Base-by-base conservation (phyloP, 2,797 vertebrate genomes). In the Pelochelys cantorii region DNA sequence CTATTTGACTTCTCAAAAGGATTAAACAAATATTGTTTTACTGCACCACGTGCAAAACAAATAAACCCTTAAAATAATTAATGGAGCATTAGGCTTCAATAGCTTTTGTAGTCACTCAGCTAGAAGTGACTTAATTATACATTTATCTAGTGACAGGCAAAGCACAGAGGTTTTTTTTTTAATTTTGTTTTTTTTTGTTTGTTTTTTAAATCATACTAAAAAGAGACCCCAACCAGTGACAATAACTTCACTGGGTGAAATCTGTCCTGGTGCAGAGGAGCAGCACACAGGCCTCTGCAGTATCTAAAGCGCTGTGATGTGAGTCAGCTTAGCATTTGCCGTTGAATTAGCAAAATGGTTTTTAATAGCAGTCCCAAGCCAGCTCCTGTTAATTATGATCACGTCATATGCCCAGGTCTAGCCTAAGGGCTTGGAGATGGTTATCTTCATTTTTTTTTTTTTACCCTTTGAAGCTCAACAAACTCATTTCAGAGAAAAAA, bases 321-420 rank as follows among this genome's bases (percentile, higher is more conserved):
- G 57, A 93, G 86, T 79, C 13, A 84, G 29, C 4, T 82, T 81
- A 81, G 15, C 23, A 14, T 48, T 52, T 48, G 17, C 29, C 12
- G 18, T 42, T 59, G 62, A 94, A 88, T 23, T 6, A 1, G 2
- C 22, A 15, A 3, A n/a, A 93, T 83, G 90, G 75, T 23, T 14
- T 29, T 1, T 29, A n/a, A 7, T 10, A 91, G 93, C 14, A 93
- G 90, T 80, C 65, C 29, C 68, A 87, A 85, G 85, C 60, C 90
- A 89, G 88, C n/a, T 65, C 75, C 22, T 48, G 53, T 79, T 86
- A 42, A 25, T 25, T 77, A 20, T 74, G 53, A 56, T 6, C 17
- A 31, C 25, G 55, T 77, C 27, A 27, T 37, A 42, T n/a, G 0
- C 1, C 23, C 0, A 27, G 22, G 55, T 90, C 3, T 4, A 56